A percentile compares a stretch with the other conserved stretches of the same genome.
Evolutionary conservation across 2,888 invertebrate species (phyloP).

Genomic region (Omphaloscelis lunosa): DNA sequence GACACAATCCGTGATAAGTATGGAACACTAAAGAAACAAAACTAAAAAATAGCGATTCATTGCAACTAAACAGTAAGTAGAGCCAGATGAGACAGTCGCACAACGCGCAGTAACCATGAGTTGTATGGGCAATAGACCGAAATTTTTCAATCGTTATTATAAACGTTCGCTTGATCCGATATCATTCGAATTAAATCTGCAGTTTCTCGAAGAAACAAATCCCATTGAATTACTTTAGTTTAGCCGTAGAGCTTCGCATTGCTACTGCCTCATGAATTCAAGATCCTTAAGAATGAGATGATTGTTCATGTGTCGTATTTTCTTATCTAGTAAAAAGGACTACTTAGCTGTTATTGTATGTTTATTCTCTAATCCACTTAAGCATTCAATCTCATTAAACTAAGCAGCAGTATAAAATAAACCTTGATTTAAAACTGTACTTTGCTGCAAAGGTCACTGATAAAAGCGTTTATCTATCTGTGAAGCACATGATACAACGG

Average conservation of each 20-base stretch:
- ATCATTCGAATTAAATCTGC: constrained; percentile 50
- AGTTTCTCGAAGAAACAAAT: constrained; percentile 31
- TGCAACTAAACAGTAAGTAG: constrained; percentile 44
- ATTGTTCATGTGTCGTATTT: constrained; percentile 37
- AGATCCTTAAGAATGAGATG: constrained; percentile 21
- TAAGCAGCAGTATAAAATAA: constrained; percentile 35
- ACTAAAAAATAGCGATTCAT: constrained; percentile 15
- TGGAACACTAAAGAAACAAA: background rate
- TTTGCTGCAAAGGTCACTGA: constrained; percentile 38
- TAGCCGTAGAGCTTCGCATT: constrained; percentile 22
- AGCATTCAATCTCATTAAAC: constrained; percentile 41
- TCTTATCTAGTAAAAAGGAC: constrained; percentile 44
- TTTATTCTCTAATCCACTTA: constrained; percentile 53
- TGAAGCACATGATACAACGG: constrained; percentile 35
- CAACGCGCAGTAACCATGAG: constrained; percentile 63
- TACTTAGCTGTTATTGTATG: constrained; percentile 32
- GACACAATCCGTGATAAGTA: background rate
- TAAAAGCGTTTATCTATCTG: constrained; percentile 51
- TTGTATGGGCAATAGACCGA: constrained; percentile 72
- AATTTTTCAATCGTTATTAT: constrained; percentile 71
- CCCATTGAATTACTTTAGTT: constrained; percentile 32
- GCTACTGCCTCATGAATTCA: background rate
- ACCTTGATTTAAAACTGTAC: constrained; percentile 46
- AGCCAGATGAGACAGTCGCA: constrained; percentile 66
- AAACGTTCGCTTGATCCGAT: constrained; percentile 59